These are phyloP conservation scores for Doris montereyensis DNA, from an alignment of 2,888 invertebrate species.

Conservation along the genomic window DNA sequence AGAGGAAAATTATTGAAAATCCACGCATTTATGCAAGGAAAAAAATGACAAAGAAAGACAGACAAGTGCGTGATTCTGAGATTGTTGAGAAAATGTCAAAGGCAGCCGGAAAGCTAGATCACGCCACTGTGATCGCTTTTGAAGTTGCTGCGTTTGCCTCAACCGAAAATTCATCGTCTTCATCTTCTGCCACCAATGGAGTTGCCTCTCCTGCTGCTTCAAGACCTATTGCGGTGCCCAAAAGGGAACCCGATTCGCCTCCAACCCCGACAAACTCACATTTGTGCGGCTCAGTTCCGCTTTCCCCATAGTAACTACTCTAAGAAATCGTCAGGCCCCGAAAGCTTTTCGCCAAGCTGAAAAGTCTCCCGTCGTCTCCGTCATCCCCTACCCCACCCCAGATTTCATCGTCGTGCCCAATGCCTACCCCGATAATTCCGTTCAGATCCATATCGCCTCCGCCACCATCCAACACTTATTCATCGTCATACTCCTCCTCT, in stretches of 20 bases:
- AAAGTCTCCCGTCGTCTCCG: slow-evolving; percentile 51
- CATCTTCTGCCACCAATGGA: slow-evolving; percentile 12
- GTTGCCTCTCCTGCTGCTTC: slow-evolving; percentile 20
- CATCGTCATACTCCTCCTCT: slow-evolving; percentile 23
- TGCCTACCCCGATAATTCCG: slow-evolving; percentile 23
- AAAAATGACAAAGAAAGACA: slow-evolving; percentile 66
- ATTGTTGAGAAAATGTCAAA: slow-evolving; percentile 83
- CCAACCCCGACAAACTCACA: slow-evolving; percentile 38
- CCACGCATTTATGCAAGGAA: slow-evolving; percentile 67
- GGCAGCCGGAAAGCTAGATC: slow-evolving; percentile 90
- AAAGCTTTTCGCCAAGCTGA: slow-evolving; percentile 61
- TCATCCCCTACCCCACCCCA: slow-evolving; percentile 35
- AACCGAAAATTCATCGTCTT: slow-evolving; percentile 46
- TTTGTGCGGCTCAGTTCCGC: slow-evolving; percentile 40
- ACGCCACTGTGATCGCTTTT: slow-evolving; percentile 88
- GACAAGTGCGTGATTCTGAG: slow-evolving; percentile 66
- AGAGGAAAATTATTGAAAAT: slow-evolving; percentile 87
- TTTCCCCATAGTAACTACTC: slow-evolving; percentile 38
- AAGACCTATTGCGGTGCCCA: background rate
- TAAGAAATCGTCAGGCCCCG: slow-evolving; percentile 59
- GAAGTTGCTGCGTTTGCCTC: slow-evolving; percentile 76
- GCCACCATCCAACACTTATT: slow-evolving; percentile 4
- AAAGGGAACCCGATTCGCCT: slow-evolving; percentile 34
- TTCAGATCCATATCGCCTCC: slow-evolving; percentile 25
- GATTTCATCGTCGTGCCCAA: slow-evolving; percentile 24